phyloP scores from a whole-genome alignment of 2,113 vertebrate species.

The Odocoileus hemionus region DNA sequence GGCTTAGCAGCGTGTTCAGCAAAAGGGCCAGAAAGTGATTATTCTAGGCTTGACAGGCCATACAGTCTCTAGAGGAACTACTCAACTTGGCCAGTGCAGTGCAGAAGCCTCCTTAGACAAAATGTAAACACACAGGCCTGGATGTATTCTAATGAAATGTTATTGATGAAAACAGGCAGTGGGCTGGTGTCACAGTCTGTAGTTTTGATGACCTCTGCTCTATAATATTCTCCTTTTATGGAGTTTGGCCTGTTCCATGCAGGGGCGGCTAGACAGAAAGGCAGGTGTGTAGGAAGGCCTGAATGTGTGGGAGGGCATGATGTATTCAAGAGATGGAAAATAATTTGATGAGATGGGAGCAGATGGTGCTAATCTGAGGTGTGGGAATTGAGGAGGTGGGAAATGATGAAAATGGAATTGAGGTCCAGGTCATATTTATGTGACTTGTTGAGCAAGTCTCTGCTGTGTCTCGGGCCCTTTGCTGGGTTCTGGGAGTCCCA shows the following conservation, averaged over 20 bases:
- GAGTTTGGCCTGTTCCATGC: background rate
- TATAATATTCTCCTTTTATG: background rate
- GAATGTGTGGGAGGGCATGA: background rate
- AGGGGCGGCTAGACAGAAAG: background rate
- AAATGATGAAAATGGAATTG: background rate
- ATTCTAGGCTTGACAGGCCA: background rate
- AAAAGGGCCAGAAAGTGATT: background rate
- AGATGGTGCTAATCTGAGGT: background rate
- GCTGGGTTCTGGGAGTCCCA: background rate
- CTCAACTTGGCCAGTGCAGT: rapidly evolving
- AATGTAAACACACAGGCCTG: background rate
- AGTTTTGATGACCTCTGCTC: background rate
- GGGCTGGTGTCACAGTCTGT: background rate
- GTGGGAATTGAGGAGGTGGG: background rate
- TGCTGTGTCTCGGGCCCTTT: background rate
- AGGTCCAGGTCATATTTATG: background rate
- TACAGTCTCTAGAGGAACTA: background rate
- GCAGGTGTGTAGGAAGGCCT: background rate
- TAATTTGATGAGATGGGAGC: background rate
- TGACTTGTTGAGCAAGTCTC: background rate
- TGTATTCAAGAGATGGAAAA: background rate
- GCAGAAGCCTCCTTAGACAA: background rate
- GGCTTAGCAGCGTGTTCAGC: background rate
- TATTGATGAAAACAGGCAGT: background rate
- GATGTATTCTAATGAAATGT: background rate